Conservation (phyloP, 2,888 invertebrate species). For the Drosophila nigritarsus region DNA sequence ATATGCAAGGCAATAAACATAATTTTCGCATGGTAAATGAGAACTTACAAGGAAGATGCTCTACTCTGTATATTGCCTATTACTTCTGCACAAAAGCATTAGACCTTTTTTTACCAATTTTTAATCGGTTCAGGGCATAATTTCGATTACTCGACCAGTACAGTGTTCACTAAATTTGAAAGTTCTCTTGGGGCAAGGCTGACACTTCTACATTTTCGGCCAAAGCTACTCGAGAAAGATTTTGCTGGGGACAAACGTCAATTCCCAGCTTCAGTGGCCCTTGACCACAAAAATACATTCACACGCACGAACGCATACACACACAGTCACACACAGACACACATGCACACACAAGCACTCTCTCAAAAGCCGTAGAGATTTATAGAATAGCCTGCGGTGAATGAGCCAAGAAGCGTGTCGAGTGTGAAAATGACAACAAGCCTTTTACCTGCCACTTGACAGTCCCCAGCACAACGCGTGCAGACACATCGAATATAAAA, state of each 20-base stretch:
- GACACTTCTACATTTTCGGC: background rate
- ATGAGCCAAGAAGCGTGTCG: constrained; percentile 11
- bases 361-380: constrained; percentile 45
- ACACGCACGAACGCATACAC: constrained; percentile 8
- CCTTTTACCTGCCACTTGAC: constrained; percentile 40
- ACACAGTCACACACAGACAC: background rate
- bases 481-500: constrained; percentile 9
- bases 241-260: background rate
- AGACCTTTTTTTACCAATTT: background rate
- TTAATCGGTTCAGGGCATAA: background rate
- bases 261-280: constrained; percentile 20
- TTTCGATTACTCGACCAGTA: background rate
- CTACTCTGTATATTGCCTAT: background rate
- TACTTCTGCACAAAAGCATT: background rate
- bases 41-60: background rate
- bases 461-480: constrained; percentile 19
- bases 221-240: background rate
- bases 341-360: background rate
- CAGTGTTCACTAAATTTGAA: background rate
- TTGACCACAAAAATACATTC: constrained; percentile 45
- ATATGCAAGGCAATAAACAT: no score
- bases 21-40: background rate
- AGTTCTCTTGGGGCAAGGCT: background rate
- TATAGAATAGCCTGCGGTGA: constrained; percentile 31
- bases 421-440: constrained; percentile 22